Evolutionary conservation across 2,888 invertebrate genomes (phyloP), one percentile per base, ranked within the genome.

Genomic region (Hirtodrosophila confusa): DNA sequence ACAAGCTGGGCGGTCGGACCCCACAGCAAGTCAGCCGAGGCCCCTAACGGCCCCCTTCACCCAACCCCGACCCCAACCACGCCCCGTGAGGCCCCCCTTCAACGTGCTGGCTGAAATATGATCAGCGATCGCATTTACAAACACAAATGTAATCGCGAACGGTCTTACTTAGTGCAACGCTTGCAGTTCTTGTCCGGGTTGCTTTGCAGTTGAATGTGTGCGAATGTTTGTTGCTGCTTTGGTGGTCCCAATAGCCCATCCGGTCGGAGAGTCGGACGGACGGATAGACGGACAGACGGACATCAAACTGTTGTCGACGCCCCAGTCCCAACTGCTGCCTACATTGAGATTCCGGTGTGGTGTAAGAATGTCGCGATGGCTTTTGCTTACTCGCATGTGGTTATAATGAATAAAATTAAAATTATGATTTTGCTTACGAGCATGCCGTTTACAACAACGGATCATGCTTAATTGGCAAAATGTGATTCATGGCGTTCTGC

Each of bases 391-490:
- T 56, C 71, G 53, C 31, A 53, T 56, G 36, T 41, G 36, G 8
- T 31, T 10, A 29, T 10, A 29, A 69, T 73, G 53, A 75, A 57
- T 69, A 72, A 68, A 76, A 70, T 85, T 69, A 72, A 68, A 76
- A 70, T 85, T 78, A 73, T 75, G 67, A 76, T 56, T 75, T 64
- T 73, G 72, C 84, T 78, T 83, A 69, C 75, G 75, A 69, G n/a
- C 69, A 29, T 39, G 64, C 53, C 61, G 61, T 56, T 84, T 31
- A 31, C 31, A 31, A 82, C 87, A 84, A 80, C 73, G 73, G 82
- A 70, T 87, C 88, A 85, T 84, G 83, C 88, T 86, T 86, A 84
- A 86, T 84, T 86, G 74, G 88, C 83, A 88, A 70, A 88, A 88
- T 88, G 69, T 83, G 88, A 83, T 83, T 86, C 83, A 83, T 87